phyloP scores from a whole-genome alignment of 2,797 vertebrate genomes.

The Pangasius sanitwongsei region DNA sequence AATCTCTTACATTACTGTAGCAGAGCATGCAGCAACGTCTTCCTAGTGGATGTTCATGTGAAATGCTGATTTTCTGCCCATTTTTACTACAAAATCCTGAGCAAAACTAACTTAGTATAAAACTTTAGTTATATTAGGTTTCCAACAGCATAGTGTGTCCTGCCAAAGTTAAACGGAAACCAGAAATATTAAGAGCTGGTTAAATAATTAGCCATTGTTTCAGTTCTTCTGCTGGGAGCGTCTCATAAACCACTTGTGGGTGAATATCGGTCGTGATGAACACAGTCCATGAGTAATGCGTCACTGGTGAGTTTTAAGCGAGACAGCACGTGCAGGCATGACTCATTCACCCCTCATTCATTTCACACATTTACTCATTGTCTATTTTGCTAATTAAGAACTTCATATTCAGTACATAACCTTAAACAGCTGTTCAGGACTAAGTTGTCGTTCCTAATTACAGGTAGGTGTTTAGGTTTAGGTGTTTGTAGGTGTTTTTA shows the following conservation, averaged over 20 bases:
- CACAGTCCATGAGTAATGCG: too few species aligned
- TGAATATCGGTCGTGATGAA: background rate
- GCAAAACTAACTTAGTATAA: background rate
- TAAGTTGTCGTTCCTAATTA: background rate
- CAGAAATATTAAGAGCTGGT: background rate
- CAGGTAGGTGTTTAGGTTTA: background rate
- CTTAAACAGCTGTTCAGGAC: background rate
- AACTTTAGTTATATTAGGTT: background rate
- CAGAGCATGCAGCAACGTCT: background rate
- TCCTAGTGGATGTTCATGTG: background rate
- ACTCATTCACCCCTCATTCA: background rate
- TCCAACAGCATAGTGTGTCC: background rate
- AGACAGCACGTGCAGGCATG: background rate
- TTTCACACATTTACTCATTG: background rate
- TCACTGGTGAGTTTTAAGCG: background rate
- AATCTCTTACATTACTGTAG: background rate
- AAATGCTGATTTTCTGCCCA: background rate
- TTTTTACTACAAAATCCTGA: background rate
- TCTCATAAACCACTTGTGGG: background rate
- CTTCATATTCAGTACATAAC: background rate
- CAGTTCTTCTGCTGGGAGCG: background rate
- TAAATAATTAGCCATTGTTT: background rate
- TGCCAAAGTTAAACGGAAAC: background rate
- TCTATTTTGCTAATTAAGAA: background rate
- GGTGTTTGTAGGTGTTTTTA: background rate